Conservation (phyloP, 1,140 invertebrate genomes). For the Drosophila ironensis region DNA sequence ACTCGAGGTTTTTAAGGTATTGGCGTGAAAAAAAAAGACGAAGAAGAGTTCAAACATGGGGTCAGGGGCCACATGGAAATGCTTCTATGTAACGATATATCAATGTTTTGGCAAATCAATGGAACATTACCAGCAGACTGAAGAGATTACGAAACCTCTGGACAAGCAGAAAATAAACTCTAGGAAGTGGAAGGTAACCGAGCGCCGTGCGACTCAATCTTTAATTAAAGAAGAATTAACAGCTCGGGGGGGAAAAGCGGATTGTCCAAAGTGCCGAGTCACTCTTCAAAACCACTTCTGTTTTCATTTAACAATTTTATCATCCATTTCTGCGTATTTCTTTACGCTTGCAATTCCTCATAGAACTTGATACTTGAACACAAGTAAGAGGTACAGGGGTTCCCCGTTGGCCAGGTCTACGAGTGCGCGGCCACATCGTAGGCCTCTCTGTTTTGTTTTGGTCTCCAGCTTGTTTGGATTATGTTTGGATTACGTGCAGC, state of each 20-base stretch:
- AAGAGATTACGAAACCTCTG: slow-evolving; percentile 45
- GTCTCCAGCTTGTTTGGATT: slow-evolving; percentile 1
- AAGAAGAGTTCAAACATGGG: neutral
- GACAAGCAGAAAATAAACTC: slow-evolving; percentile 24
- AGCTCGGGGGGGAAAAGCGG: slow-evolving; percentile 62
- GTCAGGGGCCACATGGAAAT: slow-evolving; percentile 15
- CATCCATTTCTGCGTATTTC: slow-evolving; percentile 31
- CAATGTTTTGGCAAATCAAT: neutral
- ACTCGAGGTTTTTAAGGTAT: neutral
- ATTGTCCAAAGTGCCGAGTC: slow-evolving; percentile 58
- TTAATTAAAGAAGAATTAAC: slow-evolving; percentile 76
- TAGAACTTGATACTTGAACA: slow-evolving; percentile 16
- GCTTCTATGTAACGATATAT: neutral
- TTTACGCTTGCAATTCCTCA: slow-evolving; percentile 16
- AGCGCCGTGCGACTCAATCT: slow-evolving; percentile 52
- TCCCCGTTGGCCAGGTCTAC: slow-evolving; percentile 17
- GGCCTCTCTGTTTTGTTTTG: slow-evolving; percentile 29
- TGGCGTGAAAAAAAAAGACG: slow-evolving; percentile 1
- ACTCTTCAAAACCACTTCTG: slow-evolving; percentile 42
- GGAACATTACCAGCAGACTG: slow-evolving; percentile 23
- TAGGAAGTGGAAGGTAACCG: slow-evolving; percentile 57
- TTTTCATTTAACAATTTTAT: slow-evolving; percentile 58
- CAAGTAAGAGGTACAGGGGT: slow-evolving; percentile 35
- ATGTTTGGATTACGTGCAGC: slow-evolving; percentile 35
- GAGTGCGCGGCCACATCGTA: neutral